Evolutionary conservation across 2,888 invertebrate genomes (phyloP).

Genomic region (Buathra laborator): DNA sequence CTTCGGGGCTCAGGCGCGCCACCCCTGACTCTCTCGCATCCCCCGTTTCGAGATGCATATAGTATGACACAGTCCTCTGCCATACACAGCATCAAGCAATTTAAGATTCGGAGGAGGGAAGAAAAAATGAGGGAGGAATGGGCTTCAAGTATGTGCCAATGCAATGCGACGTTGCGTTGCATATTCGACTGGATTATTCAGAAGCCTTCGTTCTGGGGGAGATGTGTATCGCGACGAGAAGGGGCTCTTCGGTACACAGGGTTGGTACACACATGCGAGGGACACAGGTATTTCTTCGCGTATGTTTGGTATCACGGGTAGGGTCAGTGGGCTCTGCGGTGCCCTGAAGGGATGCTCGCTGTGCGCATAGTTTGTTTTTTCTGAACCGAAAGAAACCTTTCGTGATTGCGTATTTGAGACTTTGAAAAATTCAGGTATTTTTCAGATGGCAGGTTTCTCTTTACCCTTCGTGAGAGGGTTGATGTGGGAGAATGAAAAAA

Average conservation of each 20-base stretch:
- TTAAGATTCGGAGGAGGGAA: conserved; percentile 57
- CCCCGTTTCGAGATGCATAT: conserved; percentile 20
- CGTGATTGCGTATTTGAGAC: conserved; percentile 65
- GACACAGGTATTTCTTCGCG: conserved; percentile 62
- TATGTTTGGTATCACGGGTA: conserved; percentile 53
- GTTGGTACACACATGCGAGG: conserved; percentile 1
- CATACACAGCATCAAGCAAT: conserved; percentile 41
- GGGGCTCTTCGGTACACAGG: conserved; percentile 35
- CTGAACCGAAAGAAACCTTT: conserved; percentile 46
- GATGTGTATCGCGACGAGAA: conserved; percentile 36
- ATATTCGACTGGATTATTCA: conserved; percentile 68
- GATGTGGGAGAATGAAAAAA: not conserved
- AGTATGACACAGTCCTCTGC: conserved; percentile 26
- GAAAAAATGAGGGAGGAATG: conserved; percentile 21
- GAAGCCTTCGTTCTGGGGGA: conserved; percentile 61
- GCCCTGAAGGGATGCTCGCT: conserved; percentile 32
- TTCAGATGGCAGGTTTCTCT: conserved; percentile 17
- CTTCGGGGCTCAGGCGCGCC: conserved; percentile 43
- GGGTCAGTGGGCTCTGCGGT: conserved; percentile 62
- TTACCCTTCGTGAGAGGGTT: not conserved
- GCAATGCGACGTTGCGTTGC: conserved; percentile 48
- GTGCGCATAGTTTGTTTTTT: conserved; percentile 49
- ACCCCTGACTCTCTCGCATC: conserved; percentile 46
- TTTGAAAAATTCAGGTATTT: conserved; percentile 59
- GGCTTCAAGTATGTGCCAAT: conserved; percentile 46